These are phyloP conservation scores for Callithrix jacchus DNA, from an alignment of 2,113 vertebrate genomes.

Conservation along the genomic window DNA sequence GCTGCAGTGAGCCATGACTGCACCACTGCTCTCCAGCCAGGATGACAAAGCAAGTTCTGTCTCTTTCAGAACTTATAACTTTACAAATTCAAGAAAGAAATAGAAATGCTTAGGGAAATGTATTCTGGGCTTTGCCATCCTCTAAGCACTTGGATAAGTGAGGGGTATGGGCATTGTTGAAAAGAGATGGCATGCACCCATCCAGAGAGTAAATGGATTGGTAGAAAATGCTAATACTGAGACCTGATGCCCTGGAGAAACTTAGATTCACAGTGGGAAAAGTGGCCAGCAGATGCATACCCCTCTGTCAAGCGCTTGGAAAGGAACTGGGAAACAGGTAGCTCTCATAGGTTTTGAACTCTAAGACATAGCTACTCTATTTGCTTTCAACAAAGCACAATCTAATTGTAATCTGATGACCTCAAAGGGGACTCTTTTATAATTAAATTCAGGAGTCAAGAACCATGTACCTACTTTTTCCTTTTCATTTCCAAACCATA, in stretches of 20 bases:
- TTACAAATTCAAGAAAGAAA: not conserved
- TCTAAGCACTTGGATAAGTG: not conserved
- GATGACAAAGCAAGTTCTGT: too few relatives aligned
- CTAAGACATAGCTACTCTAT: slow-evolving; percentile 41
- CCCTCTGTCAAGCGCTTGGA: not conserved
- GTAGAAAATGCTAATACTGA: slow-evolving; percentile 54
- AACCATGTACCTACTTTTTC: slow-evolving; percentile 66
- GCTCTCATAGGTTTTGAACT: slow-evolving; percentile 23
- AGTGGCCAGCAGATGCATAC: not conserved
- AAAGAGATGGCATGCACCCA: slow-evolving; percentile 1
- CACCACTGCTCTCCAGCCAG: too few relatives aligned
- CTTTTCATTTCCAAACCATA: slow-evolving; percentile 59
- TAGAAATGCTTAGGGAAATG: not conserved
- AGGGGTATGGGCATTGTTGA: not conserved
- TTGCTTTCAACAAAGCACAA: slow-evolving; percentile 52
- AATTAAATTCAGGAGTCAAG: slow-evolving; percentile 65
- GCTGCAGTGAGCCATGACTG: too few relatives aligned
- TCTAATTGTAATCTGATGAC: slow-evolving; percentile 56
- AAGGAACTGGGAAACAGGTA: not conserved
- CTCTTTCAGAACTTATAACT: not conserved
- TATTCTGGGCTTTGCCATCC: not conserved
- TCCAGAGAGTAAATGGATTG: slow-evolving; percentile 12
- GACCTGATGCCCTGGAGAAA: not conserved
- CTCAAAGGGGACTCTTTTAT: slow-evolving; percentile 44
- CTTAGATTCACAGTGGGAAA: slow-evolving; percentile 38